Conservation (phyloP, 2,113 vertebrate genomes). For the Lepus timidus region DNA sequence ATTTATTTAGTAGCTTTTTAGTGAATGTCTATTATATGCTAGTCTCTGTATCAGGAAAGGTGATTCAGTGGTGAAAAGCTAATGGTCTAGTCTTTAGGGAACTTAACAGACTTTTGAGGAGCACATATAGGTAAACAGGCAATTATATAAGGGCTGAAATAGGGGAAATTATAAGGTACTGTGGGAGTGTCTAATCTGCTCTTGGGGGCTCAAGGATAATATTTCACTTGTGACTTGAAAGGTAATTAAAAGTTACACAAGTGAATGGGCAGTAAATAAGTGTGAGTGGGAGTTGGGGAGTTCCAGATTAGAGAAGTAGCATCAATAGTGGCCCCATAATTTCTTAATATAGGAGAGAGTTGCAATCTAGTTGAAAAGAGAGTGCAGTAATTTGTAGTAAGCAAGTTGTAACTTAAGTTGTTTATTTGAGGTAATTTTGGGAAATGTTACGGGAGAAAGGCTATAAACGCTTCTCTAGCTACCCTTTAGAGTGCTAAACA, state of each 20-base stretch:
- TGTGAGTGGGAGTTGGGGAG: background rate
- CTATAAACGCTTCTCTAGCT: background rate
- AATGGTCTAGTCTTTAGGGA: conserved; percentile 23
- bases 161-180: background rate
- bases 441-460: background rate
- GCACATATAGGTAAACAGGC: background rate
- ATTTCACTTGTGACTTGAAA: conserved; percentile 38
- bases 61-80: conserved; percentile 15
- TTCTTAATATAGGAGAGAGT: background rate
- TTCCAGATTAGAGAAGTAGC: background rate
- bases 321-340: background rate
- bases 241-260: conserved; percentile 36
- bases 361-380: background rate
- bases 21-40: background rate
- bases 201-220: background rate
- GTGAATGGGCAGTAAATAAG: background rate
- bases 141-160: background rate
- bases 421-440: conserved; percentile 16
- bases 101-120: conserved; percentile 3
- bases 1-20: conserved; percentile 44
- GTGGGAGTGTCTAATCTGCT: background rate
- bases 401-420: background rate
- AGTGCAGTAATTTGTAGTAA: background rate
- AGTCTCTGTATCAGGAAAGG: background rate
- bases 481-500: background rate